phyloP scores from a whole-genome alignment of 2,113 vertebrate genomes.

The Grammomys dolichurus region DNA sequence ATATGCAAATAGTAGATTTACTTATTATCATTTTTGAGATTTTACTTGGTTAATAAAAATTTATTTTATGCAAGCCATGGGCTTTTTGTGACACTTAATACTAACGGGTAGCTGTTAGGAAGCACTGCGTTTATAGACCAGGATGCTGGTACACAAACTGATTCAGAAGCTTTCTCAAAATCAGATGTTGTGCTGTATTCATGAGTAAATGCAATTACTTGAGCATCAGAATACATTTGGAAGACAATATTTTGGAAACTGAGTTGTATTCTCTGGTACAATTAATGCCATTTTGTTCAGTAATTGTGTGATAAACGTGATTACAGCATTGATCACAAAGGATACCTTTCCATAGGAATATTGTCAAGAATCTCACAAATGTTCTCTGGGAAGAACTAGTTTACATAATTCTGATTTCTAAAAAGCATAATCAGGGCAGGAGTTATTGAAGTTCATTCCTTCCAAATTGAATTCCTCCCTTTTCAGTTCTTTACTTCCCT shows the following conservation, averaged over 20 bases:
- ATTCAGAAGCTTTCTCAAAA: neutral
- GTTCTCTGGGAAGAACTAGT: neutral
- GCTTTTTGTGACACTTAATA: neutral
- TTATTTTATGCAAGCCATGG: neutral
- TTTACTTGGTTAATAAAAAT: neutral
- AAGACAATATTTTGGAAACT: neutral
- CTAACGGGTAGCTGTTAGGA: neutral
- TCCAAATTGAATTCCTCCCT: neutral
- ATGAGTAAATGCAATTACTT: neutral
- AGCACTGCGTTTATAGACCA: conserved; percentile 5
- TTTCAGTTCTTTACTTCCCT: neutral
- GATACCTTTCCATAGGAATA: neutral
- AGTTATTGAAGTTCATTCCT: neutral
- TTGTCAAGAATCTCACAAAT: neutral
- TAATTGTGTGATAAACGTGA: neutral
- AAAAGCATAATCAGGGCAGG: neutral
- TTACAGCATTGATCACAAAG: conserved; percentile 15
- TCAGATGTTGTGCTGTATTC: neutral
- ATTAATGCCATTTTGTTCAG: neutral
- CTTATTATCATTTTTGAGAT: neutral
- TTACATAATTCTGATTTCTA: neutral
- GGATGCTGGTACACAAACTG: neutral
- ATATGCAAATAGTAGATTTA: neutral
- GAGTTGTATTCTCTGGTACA: conserved; percentile 10
- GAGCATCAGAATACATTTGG: neutral